These are phyloP conservation scores for Oxygymnocypris stewartii DNA, from an alignment of 2,113 vertebrate genomes.

Conservation along the genomic window DNA sequence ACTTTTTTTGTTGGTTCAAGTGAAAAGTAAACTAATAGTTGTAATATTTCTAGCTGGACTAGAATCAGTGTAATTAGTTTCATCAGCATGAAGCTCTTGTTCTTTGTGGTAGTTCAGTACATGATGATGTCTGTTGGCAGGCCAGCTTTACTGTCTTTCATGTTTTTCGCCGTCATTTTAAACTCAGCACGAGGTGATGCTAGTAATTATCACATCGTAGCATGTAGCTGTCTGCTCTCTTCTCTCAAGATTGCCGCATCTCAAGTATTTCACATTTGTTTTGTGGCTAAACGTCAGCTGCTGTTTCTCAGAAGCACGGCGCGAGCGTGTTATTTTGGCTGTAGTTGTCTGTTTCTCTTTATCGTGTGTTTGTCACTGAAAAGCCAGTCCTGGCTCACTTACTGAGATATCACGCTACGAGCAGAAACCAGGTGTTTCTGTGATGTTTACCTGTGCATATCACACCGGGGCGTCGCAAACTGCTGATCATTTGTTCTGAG, in stretches of 20 bases:
- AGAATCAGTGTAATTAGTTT: neutral
- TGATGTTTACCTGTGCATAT: neutral
- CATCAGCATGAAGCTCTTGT: neutral
- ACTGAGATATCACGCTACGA: neutral
- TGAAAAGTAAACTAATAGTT: neutral
- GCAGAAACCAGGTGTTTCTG: neutral
- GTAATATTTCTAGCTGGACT: neutral
- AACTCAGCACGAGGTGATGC: conserved; percentile 39
- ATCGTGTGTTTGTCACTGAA: neutral
- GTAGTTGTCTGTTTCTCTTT: neutral
- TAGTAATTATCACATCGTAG: conserved; percentile 61
- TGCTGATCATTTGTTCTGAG: no score
- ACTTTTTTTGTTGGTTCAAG: neutral
- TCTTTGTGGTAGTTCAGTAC: neutral
- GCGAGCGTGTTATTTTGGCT: conserved; percentile 1
- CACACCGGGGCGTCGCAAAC: no score
- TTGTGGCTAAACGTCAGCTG: conserved; percentile 42
- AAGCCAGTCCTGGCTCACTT: neutral
- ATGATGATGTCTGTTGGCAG: neutral
- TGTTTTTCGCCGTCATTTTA: conserved; percentile 20
- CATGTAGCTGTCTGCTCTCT: conserved; percentile 34
- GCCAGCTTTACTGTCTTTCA: neutral
- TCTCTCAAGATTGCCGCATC: conserved; percentile 50
- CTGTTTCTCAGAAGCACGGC: conserved; percentile 34
- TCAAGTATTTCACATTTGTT: conserved; percentile 44